A percentile compares a stretch with the other conserved stretches of the same genome.
Evolutionary conservation across 2,888 invertebrate genomes (phyloP).

Genomic region (Trichopoda pennipes): DNA sequence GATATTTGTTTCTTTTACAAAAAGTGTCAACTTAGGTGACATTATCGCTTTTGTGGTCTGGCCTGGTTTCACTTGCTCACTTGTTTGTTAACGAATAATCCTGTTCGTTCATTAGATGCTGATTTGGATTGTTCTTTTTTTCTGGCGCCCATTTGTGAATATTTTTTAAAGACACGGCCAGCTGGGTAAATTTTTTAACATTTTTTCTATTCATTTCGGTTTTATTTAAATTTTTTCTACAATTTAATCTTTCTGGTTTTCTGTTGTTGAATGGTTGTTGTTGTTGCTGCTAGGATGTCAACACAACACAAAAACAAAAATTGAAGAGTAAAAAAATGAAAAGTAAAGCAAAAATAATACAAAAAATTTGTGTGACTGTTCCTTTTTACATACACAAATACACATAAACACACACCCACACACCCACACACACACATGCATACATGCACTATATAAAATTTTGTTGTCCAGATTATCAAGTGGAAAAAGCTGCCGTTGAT

Average conservation of each 20-base stretch:
- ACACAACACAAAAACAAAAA: constrained; percentile 45
- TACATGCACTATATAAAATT: constrained; percentile 59
- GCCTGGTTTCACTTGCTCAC: too few relatives aligned
- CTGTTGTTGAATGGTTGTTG: constrained; percentile 55
- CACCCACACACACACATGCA: too few relatives aligned
- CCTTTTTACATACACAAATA: constrained; percentile 42
- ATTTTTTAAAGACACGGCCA: too few relatives aligned
- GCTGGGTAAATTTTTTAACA: too few relatives aligned
- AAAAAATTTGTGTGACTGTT: constrained; percentile 45
- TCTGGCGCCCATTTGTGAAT: too few relatives aligned
- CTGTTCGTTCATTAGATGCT: too few relatives aligned
- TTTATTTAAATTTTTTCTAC: constrained; percentile 23
- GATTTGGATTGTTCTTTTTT: too few relatives aligned
- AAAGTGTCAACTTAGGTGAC: too few relatives aligned
- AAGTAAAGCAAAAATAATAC: constrained; percentile 25
- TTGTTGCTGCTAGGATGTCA: constrained; percentile 56
- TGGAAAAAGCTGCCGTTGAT: constrained; percentile 60
- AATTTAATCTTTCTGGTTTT: constrained; percentile 38
- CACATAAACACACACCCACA: too few relatives aligned
- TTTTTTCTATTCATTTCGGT: constrained; percentile 7
- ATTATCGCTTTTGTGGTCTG: too few relatives aligned
- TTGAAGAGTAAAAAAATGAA: constrained; percentile 21
- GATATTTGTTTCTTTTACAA: too few relatives aligned
- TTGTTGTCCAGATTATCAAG: constrained; percentile 62
- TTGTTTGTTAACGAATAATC: too few relatives aligned